Base-by-base conservation (phyloP, 2,888 invertebrate genomes). In the Drosophila kuntzei region DNA sequence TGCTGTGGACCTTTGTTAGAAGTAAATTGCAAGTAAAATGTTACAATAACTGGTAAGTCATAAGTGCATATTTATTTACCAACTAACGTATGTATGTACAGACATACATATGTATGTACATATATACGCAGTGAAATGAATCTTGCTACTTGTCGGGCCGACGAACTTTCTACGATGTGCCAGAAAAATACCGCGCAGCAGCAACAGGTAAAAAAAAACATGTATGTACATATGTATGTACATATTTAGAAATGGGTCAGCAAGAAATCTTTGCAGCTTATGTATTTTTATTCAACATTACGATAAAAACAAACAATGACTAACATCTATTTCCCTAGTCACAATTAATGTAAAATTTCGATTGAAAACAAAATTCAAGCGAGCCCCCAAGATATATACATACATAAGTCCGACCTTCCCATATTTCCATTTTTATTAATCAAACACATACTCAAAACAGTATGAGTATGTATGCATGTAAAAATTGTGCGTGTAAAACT, bases 401-500 rank as follows among this genome's bases (percentile, higher is more conserved):
- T 68, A 68, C 60, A 55, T 41, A 54, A 50, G 8, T 25, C n/a
- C 55, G 71, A 75, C 75, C 75, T 71, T 71, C 75, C 60, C 50
- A 50, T 68, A 60, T 37, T 54, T 39, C 4, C 18, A 5, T 18
- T 20, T 29, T 27, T 39, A 41, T 27, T 39, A 41, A 53, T 51
- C 11, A 29, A 39, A 50, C 51, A 49, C 20, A 49, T 9, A 20
- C 27, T 34, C 25, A 25, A 6, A 25, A 25, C 5, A 16, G 22
- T 36, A 7, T 25, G 22, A 29, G 27, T 27, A 8, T 57, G 32
- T 27, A 25, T 34, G 32, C 11, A 32, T 39, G 27, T 20, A 34
- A 34, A 12, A n/a, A n/a, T 16, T 27, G 32, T 34, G 29, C 8
- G 29, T 34, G 27, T 20, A 29, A 59, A 36, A 69, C 53, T 71